Conservation (phyloP, 2,113 vertebrate species). For the Petaurus breviceps region DNA sequence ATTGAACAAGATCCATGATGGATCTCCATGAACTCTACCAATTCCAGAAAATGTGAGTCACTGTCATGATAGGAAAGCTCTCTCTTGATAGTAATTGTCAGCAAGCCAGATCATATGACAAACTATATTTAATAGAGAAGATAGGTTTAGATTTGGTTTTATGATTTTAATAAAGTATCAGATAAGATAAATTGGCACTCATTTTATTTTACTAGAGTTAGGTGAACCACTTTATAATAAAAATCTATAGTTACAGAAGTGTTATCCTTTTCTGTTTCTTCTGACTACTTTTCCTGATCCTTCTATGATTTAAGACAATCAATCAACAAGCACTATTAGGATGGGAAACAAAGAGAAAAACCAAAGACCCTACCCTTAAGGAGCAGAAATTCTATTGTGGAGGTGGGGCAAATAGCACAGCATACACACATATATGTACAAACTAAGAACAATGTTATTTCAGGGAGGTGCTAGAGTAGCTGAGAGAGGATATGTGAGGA, state of each 20-base stretch:
- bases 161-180: constrained; percentile 41
- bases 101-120: constrained; percentile 18
- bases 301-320: constrained; percentile 53
- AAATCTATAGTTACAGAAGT: constrained; percentile 42
- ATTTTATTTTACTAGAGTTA: constrained; percentile 29
- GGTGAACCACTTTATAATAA: constrained; percentile 13
- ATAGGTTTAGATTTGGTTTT: constrained; percentile 33
- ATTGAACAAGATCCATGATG: constrained; percentile 9
- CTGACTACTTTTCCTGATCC: constrained; percentile 5
- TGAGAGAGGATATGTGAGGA: neutral
- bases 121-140: constrained; percentile 18
- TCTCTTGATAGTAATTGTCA: constrained; percentile 34
- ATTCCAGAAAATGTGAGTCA: constrained; percentile 8
- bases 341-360: neutral
- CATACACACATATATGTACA: neutral
- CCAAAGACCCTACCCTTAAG: neutral
- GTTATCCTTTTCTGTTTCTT: neutral
- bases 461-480: neutral
- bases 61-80: constrained; percentile 30
- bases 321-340: neutral
- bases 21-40: constrained; percentile 10
- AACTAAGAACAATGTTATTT: neutral
- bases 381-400: neutral
- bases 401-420: neutral
- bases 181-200: neutral